Percentiles rank a stretch among this genome's conserved stretches.
These are phyloP conservation scores for Drosophila burlai DNA, from an alignment of 1,140 invertebrate genomes.

Conservation along the genomic window DNA sequence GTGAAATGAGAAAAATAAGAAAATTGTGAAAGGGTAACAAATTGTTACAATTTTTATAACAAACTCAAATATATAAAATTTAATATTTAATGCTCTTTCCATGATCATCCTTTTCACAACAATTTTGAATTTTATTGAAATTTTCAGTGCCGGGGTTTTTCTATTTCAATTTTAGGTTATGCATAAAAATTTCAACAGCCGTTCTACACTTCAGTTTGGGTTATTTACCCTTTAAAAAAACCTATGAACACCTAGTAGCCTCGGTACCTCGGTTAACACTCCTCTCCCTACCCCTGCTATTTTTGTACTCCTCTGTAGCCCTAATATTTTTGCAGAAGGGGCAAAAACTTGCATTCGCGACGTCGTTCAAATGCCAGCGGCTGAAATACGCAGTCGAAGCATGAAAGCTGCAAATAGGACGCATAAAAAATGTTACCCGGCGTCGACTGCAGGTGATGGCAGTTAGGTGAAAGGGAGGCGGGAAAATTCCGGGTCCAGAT, in stretches of 20 bases:
- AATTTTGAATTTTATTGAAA: not conserved
- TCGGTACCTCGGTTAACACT: not conserved
- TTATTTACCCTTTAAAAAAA: slow-evolving; percentile 55
- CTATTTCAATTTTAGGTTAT: slow-evolving; percentile 5
- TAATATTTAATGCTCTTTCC: not conserved
- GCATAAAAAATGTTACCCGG: slow-evolving; percentile 56
- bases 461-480: slow-evolving; percentile 19
- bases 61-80: not conserved
- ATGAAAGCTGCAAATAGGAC: slow-evolving; percentile 78
- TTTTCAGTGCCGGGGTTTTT: not conserved
- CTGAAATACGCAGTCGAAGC: slow-evolving; percentile 76
- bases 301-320: not conserved
- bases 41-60: too few species aligned
- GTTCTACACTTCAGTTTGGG: slow-evolving; percentile 54
- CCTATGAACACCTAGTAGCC: slow-evolving; percentile 10
- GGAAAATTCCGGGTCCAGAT: slow-evolving; percentile 15
- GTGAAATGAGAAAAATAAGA: not conserved
- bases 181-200: slow-evolving; percentile 59
- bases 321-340: slow-evolving; percentile 38
- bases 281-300: not conserved
- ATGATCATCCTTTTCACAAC: not conserved
- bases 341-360: slow-evolving; percentile 63
- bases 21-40: too few species aligned
- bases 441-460: slow-evolving; percentile 51
- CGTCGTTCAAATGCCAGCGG: slow-evolving; percentile 50